phyloP scores from a whole-genome alignment of 2,888 invertebrate genomes.

The Oligia fasciuncula region DNA sequence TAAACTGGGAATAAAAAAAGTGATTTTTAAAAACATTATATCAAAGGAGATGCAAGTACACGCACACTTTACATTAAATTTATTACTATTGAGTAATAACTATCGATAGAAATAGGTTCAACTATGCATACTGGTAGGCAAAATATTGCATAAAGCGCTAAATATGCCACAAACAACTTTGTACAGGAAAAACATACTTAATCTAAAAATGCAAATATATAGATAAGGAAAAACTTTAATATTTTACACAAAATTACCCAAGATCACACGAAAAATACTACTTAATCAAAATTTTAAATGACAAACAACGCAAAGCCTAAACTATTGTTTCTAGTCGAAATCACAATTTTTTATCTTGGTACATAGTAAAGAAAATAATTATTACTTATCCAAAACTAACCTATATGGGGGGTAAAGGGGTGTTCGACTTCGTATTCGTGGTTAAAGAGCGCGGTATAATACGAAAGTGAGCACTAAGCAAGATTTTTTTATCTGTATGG shows the following conservation, averaged over 20 bases:
- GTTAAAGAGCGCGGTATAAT: neutral
- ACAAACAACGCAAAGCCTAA: too few species aligned
- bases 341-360: too few species aligned
- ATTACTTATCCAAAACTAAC: neutral
- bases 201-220: neutral
- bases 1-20: neutral
- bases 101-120: neutral
- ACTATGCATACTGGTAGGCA: neutral
- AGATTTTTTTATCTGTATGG: neutral
- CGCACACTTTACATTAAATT: neutral
- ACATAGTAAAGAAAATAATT: too few species aligned
- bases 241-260: neutral
- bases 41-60: neutral
- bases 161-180: neutral
- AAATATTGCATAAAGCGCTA: neutral
- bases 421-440: neutral
- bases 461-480: neutral
- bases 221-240: too few species aligned
- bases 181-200: neutral
- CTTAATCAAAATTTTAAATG: too few species aligned
- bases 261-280: neutral
- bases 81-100: neutral
- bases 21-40: neutral
- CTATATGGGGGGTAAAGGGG: neutral
- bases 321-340: too few species aligned